Base-by-base conservation (phyloP, 2,888 invertebrate genomes). In the Pheosia gnoma region DNA sequence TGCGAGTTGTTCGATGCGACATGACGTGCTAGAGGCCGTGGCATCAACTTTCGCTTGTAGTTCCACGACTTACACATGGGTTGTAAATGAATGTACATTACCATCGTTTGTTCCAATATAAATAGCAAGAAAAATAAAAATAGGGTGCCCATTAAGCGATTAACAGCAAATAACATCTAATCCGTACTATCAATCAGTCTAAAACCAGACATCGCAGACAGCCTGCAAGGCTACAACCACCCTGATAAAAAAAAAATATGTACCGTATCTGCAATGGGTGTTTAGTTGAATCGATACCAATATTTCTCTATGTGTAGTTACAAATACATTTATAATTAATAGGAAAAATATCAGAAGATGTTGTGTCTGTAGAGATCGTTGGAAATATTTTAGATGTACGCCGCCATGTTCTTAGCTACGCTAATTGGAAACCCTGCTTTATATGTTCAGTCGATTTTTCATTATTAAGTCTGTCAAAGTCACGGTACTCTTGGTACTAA, bases 41-140 rank as follows among this genome's bases (percentile, higher is more conserved):
- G n/a, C 25, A 25, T 25, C 25, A 49, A 49, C 49, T 5, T 8
- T 13, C 49, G n/a, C n/a, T 49, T 49, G n/a, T 49, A 49, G 6
- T 49, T 49, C 49, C 3, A 49, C 5, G 11, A 13, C 49, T 25
- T 25, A 25, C 25, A 25, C 25, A 0, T 25, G 25, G 25, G 25
- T 1, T 25, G 25, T 13, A 13, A 49, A 49, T 49, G 5, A 3
- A 1, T 9, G n/a, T 47, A 9, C 11, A 13, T 9, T 49, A 4
- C 0, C 47, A 9, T 53, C 61, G 61, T 61, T 61, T 49, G 64
- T 68, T 66, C 55, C 62, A 68, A 61, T 63, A 58, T 74, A 63
- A 58, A 57, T 36, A 36, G 59, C 39, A 43, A 7, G 41, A 56
- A 55, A 61, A 58, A 59, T 65, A 62, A 65, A 72, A 72, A 56